These are phyloP conservation scores for Phyllotis vaccarum DNA, from an alignment of 2,797 vertebrate species.

Conservation along the genomic window DNA sequence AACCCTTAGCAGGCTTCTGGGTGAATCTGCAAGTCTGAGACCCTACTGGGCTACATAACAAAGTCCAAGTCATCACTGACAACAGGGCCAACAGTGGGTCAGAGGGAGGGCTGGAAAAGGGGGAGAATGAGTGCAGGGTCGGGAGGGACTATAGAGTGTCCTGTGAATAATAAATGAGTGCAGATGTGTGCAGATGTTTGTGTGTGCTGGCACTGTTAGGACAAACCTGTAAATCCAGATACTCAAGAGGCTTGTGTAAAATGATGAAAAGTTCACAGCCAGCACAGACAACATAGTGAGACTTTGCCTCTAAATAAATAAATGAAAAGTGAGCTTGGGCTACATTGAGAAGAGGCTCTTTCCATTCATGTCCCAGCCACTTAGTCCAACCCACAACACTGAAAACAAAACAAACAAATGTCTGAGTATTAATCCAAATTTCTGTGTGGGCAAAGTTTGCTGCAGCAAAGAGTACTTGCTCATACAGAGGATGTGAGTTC, in stretches of 20 bases:
- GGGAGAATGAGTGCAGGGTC: too few relatives aligned
- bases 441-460: not conserved
- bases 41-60: not conserved
- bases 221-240: not conserved
- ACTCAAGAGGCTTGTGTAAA: not conserved
- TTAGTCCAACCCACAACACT: not conserved
- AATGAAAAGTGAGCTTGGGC: not conserved
- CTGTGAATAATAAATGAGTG: not conserved
- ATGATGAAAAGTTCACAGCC: not conserved
- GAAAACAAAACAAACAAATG: not conserved
- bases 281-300: not conserved
- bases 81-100: not conserved
- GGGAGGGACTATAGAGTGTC: not conserved
- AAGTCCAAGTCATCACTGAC: not conserved
- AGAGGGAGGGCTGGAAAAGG: not conserved
- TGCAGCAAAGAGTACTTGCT: not conserved
- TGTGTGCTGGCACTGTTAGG: not conserved
- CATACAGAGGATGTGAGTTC: too few relatives aligned
- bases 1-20: not conserved
- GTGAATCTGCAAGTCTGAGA: not conserved
- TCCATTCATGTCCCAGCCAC: too few relatives aligned
- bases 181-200: not conserved
- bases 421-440: not conserved
- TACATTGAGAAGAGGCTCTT: not conserved
- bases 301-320: not conserved